Conservation (phyloP, 2,888 invertebrate species). For the Lissonota sp. region DNA sequence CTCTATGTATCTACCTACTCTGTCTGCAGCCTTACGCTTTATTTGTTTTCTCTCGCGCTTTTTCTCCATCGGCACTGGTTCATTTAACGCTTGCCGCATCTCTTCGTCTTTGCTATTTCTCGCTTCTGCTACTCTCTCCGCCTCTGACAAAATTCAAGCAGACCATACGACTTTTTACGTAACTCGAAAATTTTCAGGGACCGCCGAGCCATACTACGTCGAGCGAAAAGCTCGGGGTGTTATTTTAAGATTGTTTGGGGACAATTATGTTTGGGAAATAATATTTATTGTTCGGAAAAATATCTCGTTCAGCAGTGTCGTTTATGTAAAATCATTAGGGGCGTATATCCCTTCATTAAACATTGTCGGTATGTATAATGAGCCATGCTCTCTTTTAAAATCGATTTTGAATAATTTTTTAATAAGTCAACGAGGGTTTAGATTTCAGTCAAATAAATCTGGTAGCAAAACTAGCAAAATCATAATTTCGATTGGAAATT, state of each 20-base stretch:
- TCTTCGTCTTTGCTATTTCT: not conserved
- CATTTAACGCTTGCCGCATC: slow-evolving; percentile 75
- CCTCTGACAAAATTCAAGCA: slow-evolving; percentile 22
- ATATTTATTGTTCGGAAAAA: too few relatives aligned
- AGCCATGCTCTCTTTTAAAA: too few relatives aligned
- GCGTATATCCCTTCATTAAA: too few relatives aligned
- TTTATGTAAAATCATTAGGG: too few relatives aligned
- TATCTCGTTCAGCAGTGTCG: too few relatives aligned
- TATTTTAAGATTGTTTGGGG: not conserved
- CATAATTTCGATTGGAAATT: too few relatives aligned
- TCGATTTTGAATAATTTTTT: too few relatives aligned
- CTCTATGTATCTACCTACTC: slow-evolving; percentile 34
- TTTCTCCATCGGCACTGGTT: slow-evolving; percentile 74
- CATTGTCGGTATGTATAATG: too few relatives aligned
- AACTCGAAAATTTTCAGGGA: slow-evolving; percentile 13
- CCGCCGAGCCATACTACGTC: not conserved
- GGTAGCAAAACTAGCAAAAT: too few relatives aligned
- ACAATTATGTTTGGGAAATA: not conserved
- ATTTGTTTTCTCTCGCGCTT: slow-evolving; percentile 78
- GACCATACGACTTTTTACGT: slow-evolving; percentile 1
- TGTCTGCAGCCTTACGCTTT: slow-evolving; percentile 68
- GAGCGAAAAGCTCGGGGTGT: not conserved
- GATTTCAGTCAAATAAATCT: too few relatives aligned
- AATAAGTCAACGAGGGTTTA: too few relatives aligned
- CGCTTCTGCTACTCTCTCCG: slow-evolving; percentile 16